These are phyloP conservation scores for Prietella phreatophila DNA, from an alignment of 2,113 vertebrate genomes.

Conservation along the genomic window DNA sequence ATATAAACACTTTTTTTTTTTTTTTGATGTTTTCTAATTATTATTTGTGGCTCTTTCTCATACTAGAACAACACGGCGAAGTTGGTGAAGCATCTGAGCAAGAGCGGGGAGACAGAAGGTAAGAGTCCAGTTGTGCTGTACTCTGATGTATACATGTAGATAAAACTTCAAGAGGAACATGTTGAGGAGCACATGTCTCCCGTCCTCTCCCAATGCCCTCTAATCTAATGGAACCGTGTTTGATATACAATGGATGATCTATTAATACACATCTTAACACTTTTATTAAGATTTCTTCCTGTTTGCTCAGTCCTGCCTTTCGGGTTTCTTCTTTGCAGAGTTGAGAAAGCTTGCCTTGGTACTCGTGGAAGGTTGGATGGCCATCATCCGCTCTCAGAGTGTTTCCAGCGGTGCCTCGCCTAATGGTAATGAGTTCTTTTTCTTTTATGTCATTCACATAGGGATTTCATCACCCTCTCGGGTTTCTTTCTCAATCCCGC, in stretches of 20 bases:
- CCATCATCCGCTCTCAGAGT: constrained; percentile 90
- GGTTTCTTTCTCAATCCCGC: background rate
- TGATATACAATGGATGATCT: background rate
- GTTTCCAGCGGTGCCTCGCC: constrained; percentile 69
- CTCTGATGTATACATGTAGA: background rate
- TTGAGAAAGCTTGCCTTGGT: constrained; percentile 84
- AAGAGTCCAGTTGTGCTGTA: constrained; percentile 14
- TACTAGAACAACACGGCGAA: constrained; percentile 93
- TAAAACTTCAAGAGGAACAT: background rate
- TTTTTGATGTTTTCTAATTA: background rate
- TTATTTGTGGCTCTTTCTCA: background rate
- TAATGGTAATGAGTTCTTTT: constrained; percentile 61
- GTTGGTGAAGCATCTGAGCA: constrained; percentile 93
- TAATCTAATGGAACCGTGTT: background rate
- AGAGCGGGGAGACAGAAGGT: constrained; percentile 90
- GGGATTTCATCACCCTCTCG: background rate
- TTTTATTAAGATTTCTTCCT: background rate
- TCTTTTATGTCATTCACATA: background rate
- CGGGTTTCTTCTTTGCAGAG: constrained; percentile 66
- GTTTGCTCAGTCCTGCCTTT: too few species aligned
- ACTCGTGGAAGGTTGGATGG: constrained; percentile 94
- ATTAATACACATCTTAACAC: background rate
- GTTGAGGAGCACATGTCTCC: background rate
- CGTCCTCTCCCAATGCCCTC: too few species aligned
- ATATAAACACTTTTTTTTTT: too few species aligned